Conservation (phyloP, 1,140 invertebrate species). For the Belonocnema kinseyi region DNA sequence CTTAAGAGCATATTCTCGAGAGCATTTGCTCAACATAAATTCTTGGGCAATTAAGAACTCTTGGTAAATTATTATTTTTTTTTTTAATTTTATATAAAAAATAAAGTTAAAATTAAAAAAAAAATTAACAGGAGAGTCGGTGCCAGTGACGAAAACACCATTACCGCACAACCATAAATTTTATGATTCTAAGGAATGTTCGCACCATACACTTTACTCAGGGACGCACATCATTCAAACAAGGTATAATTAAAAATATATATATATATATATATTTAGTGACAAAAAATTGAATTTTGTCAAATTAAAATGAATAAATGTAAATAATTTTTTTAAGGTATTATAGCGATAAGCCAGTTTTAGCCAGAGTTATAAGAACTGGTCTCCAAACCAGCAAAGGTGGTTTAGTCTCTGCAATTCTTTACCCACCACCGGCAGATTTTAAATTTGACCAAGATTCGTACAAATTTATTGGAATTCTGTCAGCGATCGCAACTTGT, state of each 20-base stretch:
- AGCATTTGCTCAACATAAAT: no score
- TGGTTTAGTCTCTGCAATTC: slow-evolving; percentile 91
- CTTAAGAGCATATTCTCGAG: no score
- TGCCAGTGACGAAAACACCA: slow-evolving; percentile 71
- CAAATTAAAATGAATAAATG: not conserved
- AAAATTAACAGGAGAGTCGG: slow-evolving; percentile 65
- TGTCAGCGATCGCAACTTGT: slow-evolving; percentile 84
- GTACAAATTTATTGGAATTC: slow-evolving; percentile 91
- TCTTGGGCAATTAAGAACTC: no score
- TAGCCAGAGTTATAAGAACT: slow-evolving; percentile 84
- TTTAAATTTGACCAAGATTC: slow-evolving; percentile 96
- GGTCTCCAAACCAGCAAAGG: slow-evolving; percentile 95
- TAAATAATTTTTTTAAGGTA: slow-evolving; percentile 79
- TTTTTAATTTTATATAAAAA: no score
- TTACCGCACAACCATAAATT: slow-evolving; percentile 61
- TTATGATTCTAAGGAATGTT: slow-evolving; percentile 68
- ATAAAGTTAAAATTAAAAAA: no score
- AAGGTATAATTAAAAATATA: slow-evolving; percentile 56
- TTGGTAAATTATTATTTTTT: slow-evolving; percentile 59
- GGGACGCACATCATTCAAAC: slow-evolving; percentile 73
- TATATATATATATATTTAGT: not conserved
- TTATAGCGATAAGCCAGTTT: slow-evolving; percentile 81
- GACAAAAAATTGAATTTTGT: not conserved
- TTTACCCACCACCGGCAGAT: slow-evolving; percentile 95
- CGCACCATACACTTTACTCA: slow-evolving; percentile 71